Evolutionary conservation across 2,888 invertebrate genomes (phyloP).

Genomic region (Megaustenia siamemsis): DNA sequence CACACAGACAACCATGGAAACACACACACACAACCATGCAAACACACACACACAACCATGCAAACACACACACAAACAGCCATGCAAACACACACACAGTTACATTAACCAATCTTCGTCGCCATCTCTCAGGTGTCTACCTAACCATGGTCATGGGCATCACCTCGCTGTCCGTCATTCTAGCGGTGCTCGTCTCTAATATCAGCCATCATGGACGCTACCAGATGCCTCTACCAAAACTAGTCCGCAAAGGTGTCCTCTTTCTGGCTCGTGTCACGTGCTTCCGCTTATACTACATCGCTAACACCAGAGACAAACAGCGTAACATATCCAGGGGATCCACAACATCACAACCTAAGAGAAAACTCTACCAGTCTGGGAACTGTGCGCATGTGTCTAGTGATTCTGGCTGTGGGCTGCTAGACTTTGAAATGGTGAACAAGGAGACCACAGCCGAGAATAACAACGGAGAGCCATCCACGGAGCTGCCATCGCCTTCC

Average conservation of each 20-base stretch:
- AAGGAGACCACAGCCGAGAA: background rate
- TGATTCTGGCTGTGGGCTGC: slow-evolving; percentile 72
- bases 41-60: no score
- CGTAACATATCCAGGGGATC: slow-evolving; percentile 26
- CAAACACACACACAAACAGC: no score
- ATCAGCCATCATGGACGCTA: slow-evolving; percentile 76
- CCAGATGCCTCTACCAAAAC: slow-evolving; percentile 64
- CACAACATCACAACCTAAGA: background rate
- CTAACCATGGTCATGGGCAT: slow-evolving; percentile 79
- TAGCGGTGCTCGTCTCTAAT: slow-evolving; percentile 80
- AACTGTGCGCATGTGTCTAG: slow-evolving; percentile 66
- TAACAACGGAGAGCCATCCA: slow-evolving; percentile 10
- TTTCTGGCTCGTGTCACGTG: slow-evolving; percentile 65
- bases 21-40: no score
- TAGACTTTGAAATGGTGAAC: slow-evolving; percentile 65
- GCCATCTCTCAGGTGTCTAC: slow-evolving; percentile 77
- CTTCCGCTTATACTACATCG: slow-evolving; percentile 61
- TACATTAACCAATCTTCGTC: no score
- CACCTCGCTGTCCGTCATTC: slow-evolving; percentile 78
- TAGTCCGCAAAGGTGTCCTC: slow-evolving; percentile 59
- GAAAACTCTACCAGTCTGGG: slow-evolving; percentile 54
- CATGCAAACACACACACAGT: background rate
- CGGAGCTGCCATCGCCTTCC: background rate
- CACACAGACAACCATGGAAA: no score
- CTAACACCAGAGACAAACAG: background rate